phyloP scores from a whole-genome alignment of 2,113 vertebrate genomes.

The Oreamnos americanus region DNA sequence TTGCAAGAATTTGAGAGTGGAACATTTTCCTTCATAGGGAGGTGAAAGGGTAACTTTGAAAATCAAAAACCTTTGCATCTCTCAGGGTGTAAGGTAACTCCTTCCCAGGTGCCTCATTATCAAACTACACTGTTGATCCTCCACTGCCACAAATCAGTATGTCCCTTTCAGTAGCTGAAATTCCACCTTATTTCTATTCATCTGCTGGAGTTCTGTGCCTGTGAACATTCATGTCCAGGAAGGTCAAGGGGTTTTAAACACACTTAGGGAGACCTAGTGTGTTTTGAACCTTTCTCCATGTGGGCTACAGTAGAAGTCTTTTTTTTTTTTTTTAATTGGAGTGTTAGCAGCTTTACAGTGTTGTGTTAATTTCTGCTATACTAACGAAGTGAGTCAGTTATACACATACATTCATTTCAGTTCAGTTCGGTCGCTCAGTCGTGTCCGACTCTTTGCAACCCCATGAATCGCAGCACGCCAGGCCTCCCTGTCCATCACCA shows the following conservation, averaged over 20 bases:
- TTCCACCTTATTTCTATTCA: not conserved
- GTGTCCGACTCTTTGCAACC: too few species aligned
- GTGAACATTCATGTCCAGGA: not conserved
- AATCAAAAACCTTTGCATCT: not conserved
- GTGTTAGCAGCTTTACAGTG: not conserved
- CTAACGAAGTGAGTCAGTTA: not conserved
- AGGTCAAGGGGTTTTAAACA: not conserved
- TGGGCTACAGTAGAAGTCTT: not conserved
- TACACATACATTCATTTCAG: not conserved
- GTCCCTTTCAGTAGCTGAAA: not conserved
- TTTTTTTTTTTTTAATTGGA: not conserved
- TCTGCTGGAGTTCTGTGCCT: not conserved
- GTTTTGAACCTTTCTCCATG: not conserved
- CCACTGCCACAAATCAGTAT: not conserved
- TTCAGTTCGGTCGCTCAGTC: too few species aligned
- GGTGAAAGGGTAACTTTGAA: not conserved
- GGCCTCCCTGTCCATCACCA: too few species aligned
- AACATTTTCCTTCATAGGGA: not conserved
- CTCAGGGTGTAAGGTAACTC: not conserved
- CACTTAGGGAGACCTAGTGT: not conserved
- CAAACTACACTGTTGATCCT: not conserved
- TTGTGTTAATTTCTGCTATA: not conserved
- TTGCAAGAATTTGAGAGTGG: not conserved
- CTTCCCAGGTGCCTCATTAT: not conserved
- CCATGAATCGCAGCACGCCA: accelerated